Conservation (phyloP, 2,113 vertebrate species). For the Nerophis ophidion region DNA sequence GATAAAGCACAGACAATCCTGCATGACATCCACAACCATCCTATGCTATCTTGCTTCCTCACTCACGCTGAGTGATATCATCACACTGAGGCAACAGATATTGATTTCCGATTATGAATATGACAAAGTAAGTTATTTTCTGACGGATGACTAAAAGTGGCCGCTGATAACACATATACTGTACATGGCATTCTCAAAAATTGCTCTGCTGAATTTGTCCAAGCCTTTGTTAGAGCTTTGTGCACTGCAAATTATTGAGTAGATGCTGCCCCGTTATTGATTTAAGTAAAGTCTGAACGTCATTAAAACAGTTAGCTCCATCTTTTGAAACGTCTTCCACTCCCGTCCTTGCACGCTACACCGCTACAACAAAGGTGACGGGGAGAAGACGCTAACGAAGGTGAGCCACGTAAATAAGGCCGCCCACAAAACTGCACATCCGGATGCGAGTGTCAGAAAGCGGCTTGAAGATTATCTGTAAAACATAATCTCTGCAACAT, state of each 20-base stretch:
- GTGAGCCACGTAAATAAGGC: too few species aligned
- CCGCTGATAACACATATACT: background rate
- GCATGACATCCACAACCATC: background rate
- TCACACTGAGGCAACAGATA: slow-evolving; percentile 1
- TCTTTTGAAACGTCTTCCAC: too few species aligned
- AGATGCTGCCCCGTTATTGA: background rate
- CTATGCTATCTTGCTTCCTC: background rate
- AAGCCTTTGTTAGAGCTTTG: background rate
- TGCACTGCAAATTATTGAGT: background rate
- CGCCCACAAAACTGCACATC: too few species aligned
- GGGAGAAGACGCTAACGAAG: too few species aligned
- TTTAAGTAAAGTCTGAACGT: too few species aligned
- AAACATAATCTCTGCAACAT: too few species aligned
- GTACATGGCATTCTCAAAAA: background rate
- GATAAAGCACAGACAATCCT: background rate
- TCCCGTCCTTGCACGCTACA: too few species aligned
- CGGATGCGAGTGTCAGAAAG: too few species aligned
- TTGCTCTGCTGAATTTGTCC: background rate
- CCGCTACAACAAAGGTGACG: too few species aligned
- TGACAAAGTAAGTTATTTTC: background rate
- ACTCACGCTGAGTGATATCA: slow-evolving; percentile 1
- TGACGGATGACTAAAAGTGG: background rate
- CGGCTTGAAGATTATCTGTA: too few species aligned
- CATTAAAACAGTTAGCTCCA: too few species aligned
- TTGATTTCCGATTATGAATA: slow-evolving; percentile 2